A percentile compares a stretch with the other conserved stretches of the same genome.
Evolutionary conservation across 2,797 vertebrate genomes (phyloP).

Genomic region (Holocentrus rufus): DNA sequence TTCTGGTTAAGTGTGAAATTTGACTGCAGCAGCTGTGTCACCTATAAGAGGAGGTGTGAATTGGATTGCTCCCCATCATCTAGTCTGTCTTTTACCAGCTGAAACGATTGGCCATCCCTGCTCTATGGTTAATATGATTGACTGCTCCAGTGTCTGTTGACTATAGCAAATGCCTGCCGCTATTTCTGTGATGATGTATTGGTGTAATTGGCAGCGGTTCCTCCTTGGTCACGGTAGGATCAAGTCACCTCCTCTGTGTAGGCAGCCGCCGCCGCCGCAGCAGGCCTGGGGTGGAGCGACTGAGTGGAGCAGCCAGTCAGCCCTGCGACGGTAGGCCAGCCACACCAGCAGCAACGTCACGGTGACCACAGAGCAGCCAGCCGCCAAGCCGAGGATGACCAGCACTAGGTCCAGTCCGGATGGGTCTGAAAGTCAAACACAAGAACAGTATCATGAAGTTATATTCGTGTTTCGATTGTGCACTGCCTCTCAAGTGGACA

Average conservation of each 20-base stretch:
- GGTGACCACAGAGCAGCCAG: conserved; percentile 60
- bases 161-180: conserved; percentile 76
- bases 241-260: conserved; percentile 63
- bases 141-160: conserved; percentile 73
- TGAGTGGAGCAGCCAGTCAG: conserved; percentile 36
- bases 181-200: conserved; percentile 70
- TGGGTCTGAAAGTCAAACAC: conserved; percentile 45
- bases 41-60: conserved; percentile 69
- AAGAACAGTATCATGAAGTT: neutral
- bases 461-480: neutral
- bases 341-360: conserved; percentile 68
- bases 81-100: conserved; percentile 54
- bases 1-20: conserved; percentile 72
- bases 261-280: conserved; percentile 46
- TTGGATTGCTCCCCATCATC: conserved; percentile 72
- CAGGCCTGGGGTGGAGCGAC: conserved; percentile 49
- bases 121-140: conserved; percentile 73
- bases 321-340: conserved; percentile 64
- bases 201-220: conserved; percentile 64
- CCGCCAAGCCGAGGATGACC: conserved; percentile 63
- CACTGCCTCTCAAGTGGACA: neutral
- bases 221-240: conserved; percentile 72
- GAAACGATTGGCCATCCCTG: conserved; percentile 50
- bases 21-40: conserved; percentile 74
- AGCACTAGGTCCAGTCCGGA: conserved; percentile 54